A percentile compares a stretch with the other conserved stretches of the same genome.
These are phyloP conservation scores for Glomeris maerens DNA, from an alignment of 1,140 invertebrate species.

Conservation along the genomic window DNA sequence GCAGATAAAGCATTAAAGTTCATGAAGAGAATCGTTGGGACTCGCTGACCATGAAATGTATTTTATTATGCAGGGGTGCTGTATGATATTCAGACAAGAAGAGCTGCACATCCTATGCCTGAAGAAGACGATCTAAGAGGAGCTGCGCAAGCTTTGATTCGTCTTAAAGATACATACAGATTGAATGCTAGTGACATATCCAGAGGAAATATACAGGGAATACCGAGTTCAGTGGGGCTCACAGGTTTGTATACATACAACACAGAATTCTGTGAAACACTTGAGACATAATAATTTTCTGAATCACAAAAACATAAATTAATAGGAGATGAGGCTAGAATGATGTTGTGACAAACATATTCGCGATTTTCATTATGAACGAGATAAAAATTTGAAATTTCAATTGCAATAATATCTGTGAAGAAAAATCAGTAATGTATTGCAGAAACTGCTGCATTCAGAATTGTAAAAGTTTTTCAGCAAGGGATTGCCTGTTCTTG, in stretches of 20 bases:
- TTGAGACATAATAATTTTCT: neutral
- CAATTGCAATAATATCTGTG: neutral
- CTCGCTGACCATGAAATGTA: no score
- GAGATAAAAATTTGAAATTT: no score
- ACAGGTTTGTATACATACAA: no score
- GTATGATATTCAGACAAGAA: neutral
- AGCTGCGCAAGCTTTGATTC: conserved; percentile 37
- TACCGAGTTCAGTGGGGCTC: conserved; percentile 15
- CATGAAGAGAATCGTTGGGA: no score
- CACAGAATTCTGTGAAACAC: no score
- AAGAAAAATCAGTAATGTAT: neutral
- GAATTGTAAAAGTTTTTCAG: conserved; percentile 11
- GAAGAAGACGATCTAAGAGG: conserved; percentile 38
- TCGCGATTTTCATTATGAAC: no score
- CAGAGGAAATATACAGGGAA: conserved; percentile 25
- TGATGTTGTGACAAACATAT: no score
- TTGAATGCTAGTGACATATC: conserved; percentile 35
- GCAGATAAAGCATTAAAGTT: no score
- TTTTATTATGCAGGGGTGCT: no score
- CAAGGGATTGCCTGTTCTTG: conserved; percentile 31
- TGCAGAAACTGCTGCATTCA: neutral
- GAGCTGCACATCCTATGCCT: conserved; percentile 6
- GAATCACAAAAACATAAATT: neutral
- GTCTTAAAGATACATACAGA: conserved; percentile 43
- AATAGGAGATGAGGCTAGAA: neutral